These are phyloP conservation scores for Fulica atra DNA, from an alignment of 2,113 vertebrate species.

Conservation along the genomic window DNA sequence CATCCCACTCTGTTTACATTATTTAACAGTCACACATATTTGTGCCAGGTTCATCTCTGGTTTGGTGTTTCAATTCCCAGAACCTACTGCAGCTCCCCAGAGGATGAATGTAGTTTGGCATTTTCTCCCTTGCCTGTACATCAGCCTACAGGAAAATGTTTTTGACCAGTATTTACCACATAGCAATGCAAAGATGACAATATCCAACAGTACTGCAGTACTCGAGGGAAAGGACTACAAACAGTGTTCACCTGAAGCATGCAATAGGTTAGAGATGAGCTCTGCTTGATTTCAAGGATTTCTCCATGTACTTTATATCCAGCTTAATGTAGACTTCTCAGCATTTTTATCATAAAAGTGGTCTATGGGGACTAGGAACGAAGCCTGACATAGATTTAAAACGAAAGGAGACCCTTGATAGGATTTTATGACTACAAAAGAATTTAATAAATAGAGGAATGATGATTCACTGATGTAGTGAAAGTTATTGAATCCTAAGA, in stretches of 20 bases:
- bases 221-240: constrained; percentile 36
- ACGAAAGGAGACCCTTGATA: constrained; percentile 13
- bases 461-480: not conserved
- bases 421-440: constrained; percentile 33
- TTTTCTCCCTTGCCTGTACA: not conserved
- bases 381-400: constrained; percentile 31
- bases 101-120: not conserved
- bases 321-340: constrained; percentile 13
- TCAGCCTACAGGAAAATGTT: not conserved
- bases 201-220: not conserved
- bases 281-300: constrained; percentile 53
- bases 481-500: constrained; percentile 22
- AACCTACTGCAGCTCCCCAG: not conserved
- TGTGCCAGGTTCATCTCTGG: not conserved
- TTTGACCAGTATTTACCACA: not conserved
- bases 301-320: constrained; percentile 40
- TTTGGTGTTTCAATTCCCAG: not conserved
- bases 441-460: constrained; percentile 29
- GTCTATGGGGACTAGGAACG: not conserved
- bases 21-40: not conserved
- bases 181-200: not conserved
- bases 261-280: constrained; percentile 38
- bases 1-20: not conserved
- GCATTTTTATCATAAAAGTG: constrained; percentile 19
- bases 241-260: constrained; percentile 31